Evolutionary conservation across 2,797 vertebrate species (phyloP).

Genomic region (Mus minutoides): DNA sequence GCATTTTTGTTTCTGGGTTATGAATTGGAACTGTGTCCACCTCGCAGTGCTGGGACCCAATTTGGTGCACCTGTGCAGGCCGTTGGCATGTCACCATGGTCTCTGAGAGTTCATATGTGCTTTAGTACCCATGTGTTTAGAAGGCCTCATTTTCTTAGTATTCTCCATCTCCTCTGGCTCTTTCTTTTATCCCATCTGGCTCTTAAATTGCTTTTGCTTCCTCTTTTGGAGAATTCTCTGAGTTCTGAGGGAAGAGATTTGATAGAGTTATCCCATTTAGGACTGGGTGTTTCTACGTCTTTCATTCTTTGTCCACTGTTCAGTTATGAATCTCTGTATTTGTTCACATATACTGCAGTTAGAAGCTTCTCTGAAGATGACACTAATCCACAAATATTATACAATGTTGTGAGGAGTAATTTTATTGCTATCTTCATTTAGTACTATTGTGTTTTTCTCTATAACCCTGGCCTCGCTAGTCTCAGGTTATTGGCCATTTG

Average conservation of each 20-base stretch:
- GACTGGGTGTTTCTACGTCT: background rate
- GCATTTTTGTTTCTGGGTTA: background rate
- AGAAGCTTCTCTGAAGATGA: background rate
- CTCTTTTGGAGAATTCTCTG: background rate
- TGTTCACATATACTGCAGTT: background rate
- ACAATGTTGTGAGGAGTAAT: background rate
- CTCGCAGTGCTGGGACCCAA: background rate
- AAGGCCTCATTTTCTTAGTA: background rate
- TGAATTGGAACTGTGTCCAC: too few species aligned
- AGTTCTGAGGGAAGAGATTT: background rate
- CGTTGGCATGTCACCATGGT: background rate
- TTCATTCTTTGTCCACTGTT: background rate
- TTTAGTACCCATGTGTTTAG: background rate
- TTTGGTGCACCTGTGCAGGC: background rate
- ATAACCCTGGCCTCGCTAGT: background rate
- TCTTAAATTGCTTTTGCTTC: background rate
- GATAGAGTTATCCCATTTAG: background rate
- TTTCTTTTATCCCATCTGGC: background rate
- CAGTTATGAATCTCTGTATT: background rate
- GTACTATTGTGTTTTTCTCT: background rate
- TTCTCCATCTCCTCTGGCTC: background rate
- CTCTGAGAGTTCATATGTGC: background rate
- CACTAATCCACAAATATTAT: background rate
- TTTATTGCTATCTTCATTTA: background rate
- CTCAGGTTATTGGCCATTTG: background rate